These are phyloP conservation scores for Xiphorhynchus elegans DNA, from an alignment of 2,113 vertebrate species.

Conservation along the genomic window DNA sequence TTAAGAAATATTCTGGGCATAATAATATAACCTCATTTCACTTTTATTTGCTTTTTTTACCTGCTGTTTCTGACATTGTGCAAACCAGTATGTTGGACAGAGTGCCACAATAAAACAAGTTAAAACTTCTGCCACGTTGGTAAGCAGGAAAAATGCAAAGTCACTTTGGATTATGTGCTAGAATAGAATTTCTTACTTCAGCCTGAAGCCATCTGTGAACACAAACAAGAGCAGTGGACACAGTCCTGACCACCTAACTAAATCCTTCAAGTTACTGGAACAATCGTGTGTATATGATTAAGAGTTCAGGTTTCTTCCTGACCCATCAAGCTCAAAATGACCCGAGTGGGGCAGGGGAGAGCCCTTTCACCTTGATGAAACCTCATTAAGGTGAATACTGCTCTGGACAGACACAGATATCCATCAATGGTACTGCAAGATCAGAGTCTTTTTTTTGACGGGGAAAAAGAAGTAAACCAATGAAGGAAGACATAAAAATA, in stretches of 20 bases:
- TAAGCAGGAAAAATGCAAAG: constrained; percentile 5
- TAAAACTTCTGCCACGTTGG: background rate
- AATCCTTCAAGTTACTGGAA: background rate
- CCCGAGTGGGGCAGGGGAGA: background rate
- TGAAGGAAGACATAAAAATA: background rate
- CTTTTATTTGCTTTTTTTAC: constrained; percentile 7
- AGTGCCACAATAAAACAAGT: constrained; percentile 1
- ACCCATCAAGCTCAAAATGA: background rate
- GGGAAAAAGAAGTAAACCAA: background rate
- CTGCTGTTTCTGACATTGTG: background rate
- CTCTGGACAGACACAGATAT: background rate
- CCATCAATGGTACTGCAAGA: background rate
- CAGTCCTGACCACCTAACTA: background rate
- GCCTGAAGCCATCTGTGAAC: background rate
- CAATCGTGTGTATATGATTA: background rate
- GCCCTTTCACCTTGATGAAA: background rate
- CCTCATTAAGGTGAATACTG: background rate
- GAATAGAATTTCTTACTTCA: constrained; percentile 32
- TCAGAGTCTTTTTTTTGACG: background rate
- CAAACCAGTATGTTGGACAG: background rate
- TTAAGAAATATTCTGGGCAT: background rate
- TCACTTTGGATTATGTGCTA: constrained; percentile 6
- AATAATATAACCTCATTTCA: background rate
- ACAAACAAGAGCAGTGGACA: background rate
- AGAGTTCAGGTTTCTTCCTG: background rate